Base-by-base conservation (phyloP, 2,888 invertebrate species). In the Gerosis bhagava region DNA sequence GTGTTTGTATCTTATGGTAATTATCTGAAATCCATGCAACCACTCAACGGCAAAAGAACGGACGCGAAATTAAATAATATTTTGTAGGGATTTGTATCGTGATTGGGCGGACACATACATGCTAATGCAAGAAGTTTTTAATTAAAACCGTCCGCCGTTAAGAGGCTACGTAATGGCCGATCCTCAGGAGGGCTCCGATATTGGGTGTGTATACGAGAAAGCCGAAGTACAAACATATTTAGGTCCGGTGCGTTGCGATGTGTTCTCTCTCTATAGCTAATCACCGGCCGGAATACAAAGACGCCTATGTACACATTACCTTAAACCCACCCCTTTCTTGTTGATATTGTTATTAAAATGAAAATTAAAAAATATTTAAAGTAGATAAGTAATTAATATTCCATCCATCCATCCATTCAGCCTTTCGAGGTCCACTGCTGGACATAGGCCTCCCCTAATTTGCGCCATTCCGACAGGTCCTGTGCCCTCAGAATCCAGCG, bases 51-150 rank as follows among this genome's bases (percentile, higher is more conserved):
- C 21, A 43, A 28, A 37, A 45, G 37, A 45, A 37, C 25, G 17
- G 22, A 13, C 31, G 25, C 11, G 66, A 73, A 77, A 81, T 82
- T 79, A 82, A 82, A 82, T 83, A 81, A 80, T 80, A 82, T 83
- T 80, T 80, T 75, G 76, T 50, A 75, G 73, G 77, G 78, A 79
- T 82, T 80, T 80, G 75, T 70, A 75, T 71, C 74, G 73, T 76
- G 75, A 79, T 75, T 74, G 76, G 76, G 67, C 76, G 74, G 77
- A 77, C 79, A 79, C 81, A 83, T 81, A n/a, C n/a, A n/a, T n/a
- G 86, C 76, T 86, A 86, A 84, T 84, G 84, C 74, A 84, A 84
- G 87, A 87, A 88, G 87, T 87, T 87, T 88, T 88, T 88, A 88
- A 88, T 88, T 88, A 88, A 88, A 88, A 83, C 79, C 79, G 82